phyloP scores from a whole-genome alignment of 2,888 invertebrate species.

The Clepsis dumicolana region DNA sequence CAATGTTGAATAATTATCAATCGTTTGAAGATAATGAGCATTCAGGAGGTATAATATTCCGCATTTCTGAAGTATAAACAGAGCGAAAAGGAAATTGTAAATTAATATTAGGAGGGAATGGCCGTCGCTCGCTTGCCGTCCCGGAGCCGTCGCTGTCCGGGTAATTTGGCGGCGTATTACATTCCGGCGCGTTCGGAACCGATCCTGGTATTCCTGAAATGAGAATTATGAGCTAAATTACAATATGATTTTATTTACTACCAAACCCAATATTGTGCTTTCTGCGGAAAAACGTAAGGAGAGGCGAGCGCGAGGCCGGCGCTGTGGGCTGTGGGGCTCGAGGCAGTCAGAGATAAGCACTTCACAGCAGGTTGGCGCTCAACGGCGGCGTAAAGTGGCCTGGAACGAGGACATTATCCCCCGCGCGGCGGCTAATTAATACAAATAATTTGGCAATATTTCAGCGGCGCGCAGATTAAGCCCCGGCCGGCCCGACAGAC shows the following conservation, averaged over 20 bases:
- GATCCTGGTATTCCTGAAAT: slow-evolving; percentile 15
- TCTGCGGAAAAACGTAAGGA: neutral
- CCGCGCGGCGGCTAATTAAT: slow-evolving; percentile 35
- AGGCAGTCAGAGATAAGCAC: too few species aligned
- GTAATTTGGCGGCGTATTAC: neutral
- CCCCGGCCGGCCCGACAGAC: neutral
- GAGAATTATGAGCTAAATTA: slow-evolving; percentile 26
- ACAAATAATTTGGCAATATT: slow-evolving; percentile 37
- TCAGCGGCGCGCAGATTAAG: slow-evolving; percentile 8
- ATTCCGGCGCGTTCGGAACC: slow-evolving; percentile 17
- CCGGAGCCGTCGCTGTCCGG: neutral
- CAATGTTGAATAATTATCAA: neutral
- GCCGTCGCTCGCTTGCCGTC: slow-evolving; percentile 4
- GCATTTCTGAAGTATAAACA: slow-evolving; percentile 16
- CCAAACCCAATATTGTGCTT: neutral
- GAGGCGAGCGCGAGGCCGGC: neutral
- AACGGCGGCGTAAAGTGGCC: slow-evolving; percentile 10
- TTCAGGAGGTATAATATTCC: slow-evolving; percentile 8
- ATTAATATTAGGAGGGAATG: slow-evolving; percentile 29
- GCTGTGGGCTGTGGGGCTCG: too few species aligned
- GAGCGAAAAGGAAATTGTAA: slow-evolving; percentile 25
- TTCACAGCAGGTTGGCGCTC: neutral
- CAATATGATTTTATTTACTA: slow-evolving; percentile 15
- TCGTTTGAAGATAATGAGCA: slow-evolving; percentile 3
- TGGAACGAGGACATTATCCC: slow-evolving; percentile 6